Percentiles rank a stretch among this genome's conserved stretches.
phyloP scores from a whole-genome alignment of 2,113 vertebrate genomes.

The Gallinago paraguaiae region DNA sequence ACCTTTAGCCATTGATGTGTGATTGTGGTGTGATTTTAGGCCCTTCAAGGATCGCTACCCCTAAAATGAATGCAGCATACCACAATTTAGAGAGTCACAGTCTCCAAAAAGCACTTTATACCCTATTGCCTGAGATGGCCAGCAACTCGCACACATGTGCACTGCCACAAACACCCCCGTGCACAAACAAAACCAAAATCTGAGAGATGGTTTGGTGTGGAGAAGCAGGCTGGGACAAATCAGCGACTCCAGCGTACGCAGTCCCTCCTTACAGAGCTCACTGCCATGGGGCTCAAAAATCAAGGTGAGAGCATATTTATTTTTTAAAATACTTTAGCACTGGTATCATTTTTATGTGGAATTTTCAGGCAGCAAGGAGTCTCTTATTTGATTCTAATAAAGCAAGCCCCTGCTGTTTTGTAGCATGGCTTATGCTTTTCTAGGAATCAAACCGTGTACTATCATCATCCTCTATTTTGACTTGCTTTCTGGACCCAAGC shows the following conservation, averaged over 20 bases:
- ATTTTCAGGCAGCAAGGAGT: not conserved
- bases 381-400: not conserved
- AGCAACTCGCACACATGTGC: not conserved
- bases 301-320: no score
- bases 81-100: not conserved
- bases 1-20: not conserved
- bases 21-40: not conserved
- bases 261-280: not conserved
- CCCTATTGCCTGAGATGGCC: no score
- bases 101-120: not conserved
- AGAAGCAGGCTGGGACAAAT: not conserved
- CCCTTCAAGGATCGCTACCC: not conserved
- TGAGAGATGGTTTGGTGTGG: no score
- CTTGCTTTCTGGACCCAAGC: not conserved
- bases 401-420: not conserved
- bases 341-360: not conserved
- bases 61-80: not conserved
- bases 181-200: not conserved
- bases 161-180: fast-evolving
- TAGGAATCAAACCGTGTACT: not conserved
- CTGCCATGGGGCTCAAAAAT: not conserved
- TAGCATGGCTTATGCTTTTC: not conserved
- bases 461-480: not conserved
- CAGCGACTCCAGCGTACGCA: not conserved
- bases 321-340: not conserved